A percentile compares a stretch with the other conserved stretches of the same genome.
Evolutionary conservation across 1,140 invertebrate species (phyloP).

Genomic region (Zaprionus inermis): DNA sequence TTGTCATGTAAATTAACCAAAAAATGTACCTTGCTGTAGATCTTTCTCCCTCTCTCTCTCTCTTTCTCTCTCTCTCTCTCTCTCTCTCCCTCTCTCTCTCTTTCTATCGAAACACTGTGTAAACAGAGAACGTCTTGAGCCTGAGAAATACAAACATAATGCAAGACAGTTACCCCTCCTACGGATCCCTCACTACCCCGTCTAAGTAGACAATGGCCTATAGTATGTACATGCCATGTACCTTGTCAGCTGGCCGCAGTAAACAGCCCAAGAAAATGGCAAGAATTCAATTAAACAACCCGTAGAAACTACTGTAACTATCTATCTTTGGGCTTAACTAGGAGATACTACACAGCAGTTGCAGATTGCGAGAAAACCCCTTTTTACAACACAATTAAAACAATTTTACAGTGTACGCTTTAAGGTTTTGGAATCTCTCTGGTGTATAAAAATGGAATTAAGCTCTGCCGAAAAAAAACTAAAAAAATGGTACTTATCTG

Average conservation of each 20-base stretch:
- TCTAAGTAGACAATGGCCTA: slow-evolving; percentile 8
- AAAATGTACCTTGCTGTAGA: slow-evolving; percentile 54
- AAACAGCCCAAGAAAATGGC: slow-evolving; percentile 2
- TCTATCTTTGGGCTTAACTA: not conserved
- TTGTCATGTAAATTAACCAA: slow-evolving; percentile 81
- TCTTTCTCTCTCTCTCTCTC: not conserved
- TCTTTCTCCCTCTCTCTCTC: not conserved
- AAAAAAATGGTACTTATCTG: too few relatives aligned
- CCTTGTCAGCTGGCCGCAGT: not conserved
- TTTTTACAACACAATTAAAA: too few relatives aligned
- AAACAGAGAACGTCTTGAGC: slow-evolving; percentile 45
- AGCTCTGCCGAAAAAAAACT: too few relatives aligned
- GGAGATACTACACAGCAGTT: not conserved
- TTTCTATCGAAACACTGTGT: slow-evolving; percentile 51
- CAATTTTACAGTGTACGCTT: too few relatives aligned
- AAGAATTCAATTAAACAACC: slow-evolving; percentile 9
- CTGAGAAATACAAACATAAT: slow-evolving; percentile 76
- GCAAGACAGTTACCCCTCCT: slow-evolving; percentile 12
- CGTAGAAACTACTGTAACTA: not conserved
- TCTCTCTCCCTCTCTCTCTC: not conserved
- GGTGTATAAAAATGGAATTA: too few relatives aligned
- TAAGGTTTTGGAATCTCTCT: too few relatives aligned
- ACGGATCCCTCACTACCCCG: not conserved
- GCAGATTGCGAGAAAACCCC: too few relatives aligned
- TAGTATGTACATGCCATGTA: not conserved